Percentiles rank a stretch among this genome's conserved stretches.
Evolutionary conservation across 92 coral and sea anemone species (phyloP).

Genomic region (Pocillopora meandrina): DNA sequence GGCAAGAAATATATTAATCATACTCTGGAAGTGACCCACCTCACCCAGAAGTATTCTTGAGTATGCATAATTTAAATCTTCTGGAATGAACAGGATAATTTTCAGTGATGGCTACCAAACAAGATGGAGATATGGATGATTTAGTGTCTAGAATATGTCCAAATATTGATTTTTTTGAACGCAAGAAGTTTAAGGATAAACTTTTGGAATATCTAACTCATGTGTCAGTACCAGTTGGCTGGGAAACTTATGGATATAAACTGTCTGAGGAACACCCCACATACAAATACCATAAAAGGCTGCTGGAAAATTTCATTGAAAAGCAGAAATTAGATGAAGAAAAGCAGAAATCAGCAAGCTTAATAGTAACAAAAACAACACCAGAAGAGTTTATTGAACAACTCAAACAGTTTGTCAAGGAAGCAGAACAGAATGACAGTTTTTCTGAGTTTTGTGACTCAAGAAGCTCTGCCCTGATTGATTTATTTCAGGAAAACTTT

Average conservation of each 20-base stretch:
- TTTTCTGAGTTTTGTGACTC: background rate
- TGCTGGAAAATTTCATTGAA: no score
- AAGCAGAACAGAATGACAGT: no score
- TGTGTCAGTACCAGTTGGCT: slow-evolving; percentile 9
- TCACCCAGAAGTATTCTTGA: background rate
- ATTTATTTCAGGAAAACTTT: background rate
- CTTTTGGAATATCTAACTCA: slow-evolving; percentile 4
- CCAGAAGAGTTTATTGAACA: no score
- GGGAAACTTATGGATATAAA: background rate
- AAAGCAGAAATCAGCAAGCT: no score
- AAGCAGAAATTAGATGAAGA: no score
- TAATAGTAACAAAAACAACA: no score
- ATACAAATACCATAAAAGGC: no score
- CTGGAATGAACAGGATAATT: background rate
- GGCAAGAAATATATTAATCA: background rate
- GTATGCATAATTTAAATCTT: background rate
- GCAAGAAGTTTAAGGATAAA: background rate
- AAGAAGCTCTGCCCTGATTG: background rate
- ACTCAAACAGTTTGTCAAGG: no score
- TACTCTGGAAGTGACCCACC: background rate
- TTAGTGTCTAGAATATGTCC: background rate
- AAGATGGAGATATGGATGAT: background rate
- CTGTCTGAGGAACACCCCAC: background rate
- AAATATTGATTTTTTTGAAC: background rate
- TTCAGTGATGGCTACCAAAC: slow-evolving; percentile 5